phyloP scores from a whole-genome alignment of 2,888 invertebrate genomes.

The Cylloceria caligata region DNA sequence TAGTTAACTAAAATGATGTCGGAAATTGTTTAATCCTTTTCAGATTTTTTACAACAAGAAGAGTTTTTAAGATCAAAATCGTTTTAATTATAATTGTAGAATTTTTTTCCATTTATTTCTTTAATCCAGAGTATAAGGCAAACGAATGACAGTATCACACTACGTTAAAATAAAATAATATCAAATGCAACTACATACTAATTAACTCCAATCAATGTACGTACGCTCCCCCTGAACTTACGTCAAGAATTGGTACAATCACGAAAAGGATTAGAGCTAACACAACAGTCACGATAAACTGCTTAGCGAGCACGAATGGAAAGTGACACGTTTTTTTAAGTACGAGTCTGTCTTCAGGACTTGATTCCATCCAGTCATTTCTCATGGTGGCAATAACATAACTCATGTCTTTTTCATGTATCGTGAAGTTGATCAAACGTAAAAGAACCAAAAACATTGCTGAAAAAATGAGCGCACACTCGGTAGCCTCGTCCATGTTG shows the following conservation, averaged over 20 bases:
- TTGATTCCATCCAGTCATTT: slow-evolving; percentile 75
- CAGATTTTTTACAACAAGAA: too few relatives aligned
- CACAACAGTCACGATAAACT: slow-evolving; percentile 75
- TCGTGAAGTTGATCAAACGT: slow-evolving; percentile 72
- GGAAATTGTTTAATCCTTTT: too few relatives aligned
- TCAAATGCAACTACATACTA: too few relatives aligned
- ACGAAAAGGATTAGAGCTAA: slow-evolving; percentile 67
- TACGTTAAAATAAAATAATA: too few relatives aligned
- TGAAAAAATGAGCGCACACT: slow-evolving; percentile 74
- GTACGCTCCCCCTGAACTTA: slow-evolving; percentile 56
- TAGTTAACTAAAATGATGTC: too few relatives aligned
- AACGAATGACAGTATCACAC: too few relatives aligned
- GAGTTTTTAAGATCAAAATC: too few relatives aligned
- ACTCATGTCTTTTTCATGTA: slow-evolving; percentile 72
- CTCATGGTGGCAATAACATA: slow-evolving; percentile 76
- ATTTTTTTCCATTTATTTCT: too few relatives aligned
- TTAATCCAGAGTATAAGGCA: too few relatives aligned
- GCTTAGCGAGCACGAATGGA: slow-evolving; percentile 74
- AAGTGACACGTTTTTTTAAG: slow-evolving; percentile 73
- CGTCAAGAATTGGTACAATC: slow-evolving; percentile 74
- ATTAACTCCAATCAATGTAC: slow-evolving; percentile 17
- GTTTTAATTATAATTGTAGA: too few relatives aligned
- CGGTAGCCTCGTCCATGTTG: slow-evolving; percentile 77
- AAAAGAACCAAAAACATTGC: slow-evolving; percentile 73
- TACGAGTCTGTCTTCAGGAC: slow-evolving; percentile 69